These are phyloP conservation scores for Oryzias melastigma DNA, from an alignment of 2,113 vertebrate genomes.

Conservation along the genomic window DNA sequence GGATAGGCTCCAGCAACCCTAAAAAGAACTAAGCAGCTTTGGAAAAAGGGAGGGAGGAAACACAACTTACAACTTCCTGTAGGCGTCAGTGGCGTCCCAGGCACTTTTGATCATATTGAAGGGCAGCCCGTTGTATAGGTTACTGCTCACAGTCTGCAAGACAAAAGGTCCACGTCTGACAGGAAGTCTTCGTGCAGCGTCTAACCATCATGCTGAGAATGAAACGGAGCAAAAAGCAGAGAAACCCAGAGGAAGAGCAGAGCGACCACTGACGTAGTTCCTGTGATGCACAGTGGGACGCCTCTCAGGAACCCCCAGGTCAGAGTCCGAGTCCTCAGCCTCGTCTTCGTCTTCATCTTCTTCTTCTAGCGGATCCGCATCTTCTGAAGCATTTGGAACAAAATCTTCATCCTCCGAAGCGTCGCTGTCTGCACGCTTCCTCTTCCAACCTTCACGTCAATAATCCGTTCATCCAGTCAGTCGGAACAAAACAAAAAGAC, in stretches of 20 bases:
- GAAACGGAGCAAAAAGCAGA: no score
- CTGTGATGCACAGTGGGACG: neutral
- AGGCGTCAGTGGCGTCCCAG: conserved; percentile 74
- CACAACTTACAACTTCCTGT: conserved; percentile 83
- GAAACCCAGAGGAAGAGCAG: neutral
- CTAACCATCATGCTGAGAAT: neutral
- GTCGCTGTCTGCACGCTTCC: conserved; percentile 52
- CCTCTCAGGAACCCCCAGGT: neutral
- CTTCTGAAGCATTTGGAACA: conserved; percentile 66
- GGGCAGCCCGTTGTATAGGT: conserved; percentile 78
- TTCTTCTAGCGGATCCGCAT: conserved; percentile 71
- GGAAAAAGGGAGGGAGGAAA: no score
- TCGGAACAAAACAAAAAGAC: no score
- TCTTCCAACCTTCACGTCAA: conserved; percentile 49
- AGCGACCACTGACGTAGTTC: conserved; percentile 13
- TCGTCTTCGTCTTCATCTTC: conserved; percentile 55
- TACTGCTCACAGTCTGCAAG: conserved; percentile 61
- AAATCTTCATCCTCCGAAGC: conserved; percentile 80
- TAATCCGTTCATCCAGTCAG: neutral
- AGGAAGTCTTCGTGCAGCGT: no score
- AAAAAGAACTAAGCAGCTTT: no score
- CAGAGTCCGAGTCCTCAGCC: conserved; percentile 9
- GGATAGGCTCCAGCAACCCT: no score
- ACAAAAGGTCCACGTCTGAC: neutral
- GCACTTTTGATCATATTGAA: conserved; percentile 77